Conservation (phyloP, 2,113 vertebrate genomes). For the Coracopsis vasa region DNA sequence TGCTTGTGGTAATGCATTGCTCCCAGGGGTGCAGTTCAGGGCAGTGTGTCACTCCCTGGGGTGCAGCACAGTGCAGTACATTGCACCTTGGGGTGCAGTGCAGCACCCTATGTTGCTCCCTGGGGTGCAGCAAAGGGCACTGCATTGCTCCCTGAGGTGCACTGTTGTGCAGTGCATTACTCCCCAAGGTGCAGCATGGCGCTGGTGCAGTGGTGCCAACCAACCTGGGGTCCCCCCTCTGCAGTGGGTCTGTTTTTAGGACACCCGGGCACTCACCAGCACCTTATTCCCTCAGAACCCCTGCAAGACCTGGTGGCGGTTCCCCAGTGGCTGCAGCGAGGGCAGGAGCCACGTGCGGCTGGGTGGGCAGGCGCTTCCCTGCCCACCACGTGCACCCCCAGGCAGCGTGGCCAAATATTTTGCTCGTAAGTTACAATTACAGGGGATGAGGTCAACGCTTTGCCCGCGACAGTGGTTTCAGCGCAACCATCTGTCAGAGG, state of each 20-base stretch:
- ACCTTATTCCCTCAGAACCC: fast-evolving
- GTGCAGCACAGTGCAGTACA: neutral
- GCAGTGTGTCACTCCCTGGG: too few relatives aligned
- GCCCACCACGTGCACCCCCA: neutral
- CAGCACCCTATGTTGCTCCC: too few relatives aligned
- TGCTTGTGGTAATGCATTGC: fast-evolving
- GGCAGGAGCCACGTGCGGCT: neutral
- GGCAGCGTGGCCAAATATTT: neutral
- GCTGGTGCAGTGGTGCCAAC: neutral
- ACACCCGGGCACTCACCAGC: neutral
- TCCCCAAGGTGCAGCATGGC: neutral
- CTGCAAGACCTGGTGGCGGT: neutral
- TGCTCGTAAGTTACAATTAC: neutral
- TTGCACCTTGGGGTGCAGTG: neutral
- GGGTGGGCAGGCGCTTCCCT: neutral
- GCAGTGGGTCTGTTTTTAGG: neutral
- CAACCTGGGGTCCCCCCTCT: fast-evolving
- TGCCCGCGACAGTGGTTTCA: neutral
- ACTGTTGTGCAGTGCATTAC: neutral
- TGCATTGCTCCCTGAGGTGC: too few relatives aligned
- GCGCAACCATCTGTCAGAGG: neutral
- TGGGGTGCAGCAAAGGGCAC: neutral
- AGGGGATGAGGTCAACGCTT: neutral
- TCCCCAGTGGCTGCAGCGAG: neutral
- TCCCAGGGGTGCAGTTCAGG: neutral